A percentile compares a stretch with the other conserved stretches of the same genome.
Conservation (phyloP, 2,113 vertebrate genomes). For the Ciconia maguari region DNA sequence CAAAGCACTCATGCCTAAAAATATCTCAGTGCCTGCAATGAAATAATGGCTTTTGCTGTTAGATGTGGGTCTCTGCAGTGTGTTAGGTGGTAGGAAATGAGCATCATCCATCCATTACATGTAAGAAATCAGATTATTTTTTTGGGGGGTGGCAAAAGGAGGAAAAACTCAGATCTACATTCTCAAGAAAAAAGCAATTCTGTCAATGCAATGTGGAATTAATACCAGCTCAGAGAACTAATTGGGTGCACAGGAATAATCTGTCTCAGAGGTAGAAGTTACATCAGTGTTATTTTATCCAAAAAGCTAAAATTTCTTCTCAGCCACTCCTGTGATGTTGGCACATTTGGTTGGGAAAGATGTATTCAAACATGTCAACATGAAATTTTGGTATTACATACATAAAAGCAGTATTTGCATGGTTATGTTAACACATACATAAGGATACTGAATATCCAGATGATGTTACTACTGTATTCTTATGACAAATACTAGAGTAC, state of each 20-base stretch:
- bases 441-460: not conserved
- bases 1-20: not conserved
- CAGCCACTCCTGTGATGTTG: not conserved
- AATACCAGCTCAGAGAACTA: not conserved
- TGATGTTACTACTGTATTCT: not conserved
- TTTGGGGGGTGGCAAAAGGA: not conserved
- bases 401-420: not conserved
- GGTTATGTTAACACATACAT: not conserved
- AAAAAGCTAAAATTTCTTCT: not conserved
- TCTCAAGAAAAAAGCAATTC: not conserved
- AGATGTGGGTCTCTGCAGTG: not conserved
- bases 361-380: not conserved
- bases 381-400: not conserved
- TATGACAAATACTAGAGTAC: not conserved
- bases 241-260: not conserved
- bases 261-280: not conserved
- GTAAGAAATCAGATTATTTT: not conserved
- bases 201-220: not conserved
- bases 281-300: not conserved
- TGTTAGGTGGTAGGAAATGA: not conserved
- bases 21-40: not conserved
- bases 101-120: not conserved
- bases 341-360: not conserved
- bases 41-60: not conserved
- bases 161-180: not conserved